Base-by-base conservation (phyloP, 1,140 invertebrate species). In the Pogonomyrmex californicus region DNA sequence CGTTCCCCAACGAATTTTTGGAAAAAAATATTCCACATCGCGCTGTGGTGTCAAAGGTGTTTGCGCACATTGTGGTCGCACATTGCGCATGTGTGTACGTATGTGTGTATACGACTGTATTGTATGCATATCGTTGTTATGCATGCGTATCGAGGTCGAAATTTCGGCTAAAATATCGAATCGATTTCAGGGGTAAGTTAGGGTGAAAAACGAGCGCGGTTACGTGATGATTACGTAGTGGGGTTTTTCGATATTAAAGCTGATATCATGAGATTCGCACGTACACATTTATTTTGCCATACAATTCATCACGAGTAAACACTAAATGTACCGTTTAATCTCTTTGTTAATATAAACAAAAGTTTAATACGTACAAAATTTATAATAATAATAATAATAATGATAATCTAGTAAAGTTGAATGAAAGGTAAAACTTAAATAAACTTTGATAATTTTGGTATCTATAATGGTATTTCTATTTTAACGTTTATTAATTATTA, bases 121-220 rank as follows among this genome's bases (percentile, higher is more conserved):
- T 30, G 41, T 77, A 77, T 78, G 58, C 76, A 63, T 65, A 65
- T 63, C 58, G 30, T 65, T 78, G 58, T 75, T 78, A 78, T 78
- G 76, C 58, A 65, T 78, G 30, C 58, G 23, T 65, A 78, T 47
- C 41, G 76, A 36, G 76, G 38, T 30, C 58, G 38, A 78, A 78
- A 78, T 78, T 78, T 78, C 58, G 58, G 47, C 76, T 47, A 65
- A 63, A 78, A 78, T 78, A 47, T 49, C 41, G 30, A 78, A 78
- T 78, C 58, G 41, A 78, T 65, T 77, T 47, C 14, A 0, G 23
- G 73, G 14, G 23, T 77, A 63, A 63, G 30, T 65, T 47, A 65
- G 41, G 58, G 60, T 78, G 58, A 78, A 63, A 78, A 78, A 78
- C 58, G 60, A 65, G 10, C 76, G 58, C 44, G 30, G 76, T 78